phyloP scores from a whole-genome alignment of 2,797 vertebrate species.

The Acanthornis magna region DNA sequence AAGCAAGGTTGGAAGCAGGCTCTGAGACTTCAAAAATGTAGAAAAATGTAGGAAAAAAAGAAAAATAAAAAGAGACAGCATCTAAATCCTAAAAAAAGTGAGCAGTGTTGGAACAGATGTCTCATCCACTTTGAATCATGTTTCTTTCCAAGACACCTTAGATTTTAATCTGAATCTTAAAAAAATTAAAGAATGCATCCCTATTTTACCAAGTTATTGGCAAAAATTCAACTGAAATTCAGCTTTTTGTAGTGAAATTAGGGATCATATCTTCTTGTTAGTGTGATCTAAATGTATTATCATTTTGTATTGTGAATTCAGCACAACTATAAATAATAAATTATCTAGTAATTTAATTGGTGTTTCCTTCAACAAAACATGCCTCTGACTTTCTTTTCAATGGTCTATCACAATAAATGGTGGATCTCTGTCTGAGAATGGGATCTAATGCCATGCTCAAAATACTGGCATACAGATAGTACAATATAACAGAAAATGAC shows the following conservation, averaged over 20 bases:
- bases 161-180: not conserved
- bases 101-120: not conserved
- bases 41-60: too few species aligned
- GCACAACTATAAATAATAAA: not conserved
- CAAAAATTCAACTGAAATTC: not conserved
- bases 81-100: not conserved
- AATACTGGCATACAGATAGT: not conserved
- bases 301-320: not conserved
- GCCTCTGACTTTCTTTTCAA: not conserved
- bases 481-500: not conserved
- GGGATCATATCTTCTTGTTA: not conserved
- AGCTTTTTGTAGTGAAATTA: not conserved
- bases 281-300: not conserved
- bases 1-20: not conserved
- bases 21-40: not conserved
- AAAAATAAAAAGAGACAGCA: rapidly evolving
- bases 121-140: rapidly evolving
- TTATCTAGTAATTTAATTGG: not conserved
- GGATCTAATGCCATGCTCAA: not conserved
- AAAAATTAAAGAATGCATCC: not conserved
- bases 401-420: not conserved
- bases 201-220: not conserved
- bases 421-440: not conserved
- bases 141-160: not conserved
- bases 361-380: not conserved